Evolutionary conservation across 2,888 invertebrate genomes (phyloP).

Genomic region (Cremastinae sp.): DNA sequence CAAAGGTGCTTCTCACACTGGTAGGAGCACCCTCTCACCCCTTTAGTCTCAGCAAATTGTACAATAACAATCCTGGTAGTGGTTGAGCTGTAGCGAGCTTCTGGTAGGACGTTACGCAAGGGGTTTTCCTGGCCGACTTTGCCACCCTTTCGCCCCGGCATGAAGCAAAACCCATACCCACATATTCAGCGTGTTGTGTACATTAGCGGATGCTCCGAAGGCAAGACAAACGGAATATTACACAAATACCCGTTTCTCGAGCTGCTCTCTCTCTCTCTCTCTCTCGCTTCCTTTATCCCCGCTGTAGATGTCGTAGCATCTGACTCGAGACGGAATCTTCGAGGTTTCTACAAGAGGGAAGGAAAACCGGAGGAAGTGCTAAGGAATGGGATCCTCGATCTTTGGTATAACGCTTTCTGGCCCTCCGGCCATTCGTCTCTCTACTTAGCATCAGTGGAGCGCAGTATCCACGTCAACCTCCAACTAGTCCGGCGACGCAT

Average conservation of each 20-base stretch:
- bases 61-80: constrained; percentile 79
- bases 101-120: constrained; percentile 67
- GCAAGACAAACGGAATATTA: constrained; percentile 81
- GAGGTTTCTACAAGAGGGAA: constrained; percentile 51
- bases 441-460: constrained; percentile 44
- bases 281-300: constrained; percentile 1
- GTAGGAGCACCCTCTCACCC: constrained; percentile 33
- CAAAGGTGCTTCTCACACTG: constrained; percentile 79
- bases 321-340: constrained; percentile 40
- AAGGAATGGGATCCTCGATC: constrained; percentile 41
- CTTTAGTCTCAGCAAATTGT: constrained; percentile 78
- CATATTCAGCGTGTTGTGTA: constrained; percentile 75
- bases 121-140: constrained; percentile 61
- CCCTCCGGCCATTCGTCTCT: constrained; percentile 59
- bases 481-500: constrained; percentile 56
- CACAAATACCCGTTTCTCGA: constrained; percentile 76
- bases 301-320: constrained; percentile 52
- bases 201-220: constrained; percentile 80
- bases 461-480: constrained; percentile 47
- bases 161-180: constrained; percentile 53
- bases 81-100: constrained; percentile 59
- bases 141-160: constrained; percentile 61
- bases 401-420: constrained; percentile 50
- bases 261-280: constrained; percentile 46
- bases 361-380: constrained; percentile 39